phyloP scores from a whole-genome alignment of 2,888 invertebrate species.

The Ernsta delagoae region DNA sequence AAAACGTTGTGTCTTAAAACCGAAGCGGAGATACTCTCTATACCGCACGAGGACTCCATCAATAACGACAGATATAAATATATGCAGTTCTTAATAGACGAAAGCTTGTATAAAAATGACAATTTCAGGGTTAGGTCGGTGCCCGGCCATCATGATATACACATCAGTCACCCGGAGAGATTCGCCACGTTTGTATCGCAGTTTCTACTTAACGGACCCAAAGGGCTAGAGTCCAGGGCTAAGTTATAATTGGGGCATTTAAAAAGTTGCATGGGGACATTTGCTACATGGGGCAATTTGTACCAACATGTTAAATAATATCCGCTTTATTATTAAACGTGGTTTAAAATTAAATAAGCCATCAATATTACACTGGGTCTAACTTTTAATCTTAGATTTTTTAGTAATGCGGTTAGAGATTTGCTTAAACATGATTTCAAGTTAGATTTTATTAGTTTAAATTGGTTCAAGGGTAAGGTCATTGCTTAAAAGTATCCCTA shows the following conservation, averaged over 20 bases:
- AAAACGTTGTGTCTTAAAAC: slow-evolving; percentile 57
- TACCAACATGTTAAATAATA: too few species aligned
- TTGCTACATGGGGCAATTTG: too few species aligned
- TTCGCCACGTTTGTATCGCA: slow-evolving; percentile 68
- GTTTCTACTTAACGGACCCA: slow-evolving; percentile 64
- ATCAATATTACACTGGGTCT: too few species aligned
- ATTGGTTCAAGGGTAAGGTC: too few species aligned
- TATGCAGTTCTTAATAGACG: slow-evolving; percentile 59
- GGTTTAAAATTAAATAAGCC: too few species aligned
- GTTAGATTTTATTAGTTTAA: too few species aligned
- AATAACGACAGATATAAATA: slow-evolving; percentile 49
- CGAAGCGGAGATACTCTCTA: slow-evolving; percentile 54
- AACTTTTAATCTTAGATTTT: too few species aligned
- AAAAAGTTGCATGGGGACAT: too few species aligned
- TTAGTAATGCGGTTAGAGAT: too few species aligned
- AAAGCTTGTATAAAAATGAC: slow-evolving; percentile 52
- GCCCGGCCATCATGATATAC: slow-evolving; percentile 85
- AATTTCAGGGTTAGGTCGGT: slow-evolving; percentile 60
- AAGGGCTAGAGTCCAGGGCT: slow-evolving; percentile 57
- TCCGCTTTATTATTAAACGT: too few species aligned
- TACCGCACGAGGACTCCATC: slow-evolving; percentile 54
- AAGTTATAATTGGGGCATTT: slow-evolving; percentile 50
- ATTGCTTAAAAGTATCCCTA: too few species aligned
- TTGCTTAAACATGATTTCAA: too few species aligned
- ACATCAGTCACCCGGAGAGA: slow-evolving; percentile 81